Evolutionary conservation across 2,888 invertebrate genomes (phyloP).

Genomic region (Microdon myrmicae): DNA sequence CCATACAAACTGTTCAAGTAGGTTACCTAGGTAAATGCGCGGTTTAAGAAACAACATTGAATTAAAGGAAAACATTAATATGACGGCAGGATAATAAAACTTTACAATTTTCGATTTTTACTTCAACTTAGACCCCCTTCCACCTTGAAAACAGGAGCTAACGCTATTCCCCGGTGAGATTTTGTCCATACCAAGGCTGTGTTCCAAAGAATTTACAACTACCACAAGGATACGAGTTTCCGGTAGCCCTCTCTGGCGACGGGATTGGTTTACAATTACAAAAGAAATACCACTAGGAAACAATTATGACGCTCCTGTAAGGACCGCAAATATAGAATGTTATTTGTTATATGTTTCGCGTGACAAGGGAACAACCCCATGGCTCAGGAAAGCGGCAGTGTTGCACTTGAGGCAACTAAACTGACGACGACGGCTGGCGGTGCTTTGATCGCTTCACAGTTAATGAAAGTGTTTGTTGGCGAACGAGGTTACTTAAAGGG

Average conservation of each 20-base stretch:
- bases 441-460: conserved; percentile 11
- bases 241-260: conserved; percentile 5
- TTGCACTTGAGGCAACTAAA: conserved; percentile 30
- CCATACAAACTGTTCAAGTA: conserved; percentile 1
- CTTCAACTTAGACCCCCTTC: conserved; percentile 53
- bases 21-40: conserved; percentile 3
- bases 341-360: conserved; percentile 50
- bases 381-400: conserved; percentile 1
- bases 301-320: conserved; percentile 40
- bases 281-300: conserved; percentile 14
- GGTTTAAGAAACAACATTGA: neutral
- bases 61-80: conserved; percentile 36
- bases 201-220: conserved; percentile 26
- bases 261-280: conserved; percentile 40
- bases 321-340: conserved; percentile 38
- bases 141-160: conserved; percentile 1
- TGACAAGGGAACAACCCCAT: conserved; percentile 18
- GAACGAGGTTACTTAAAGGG: neutral
- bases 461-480: conserved; percentile 5
- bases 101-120: conserved; percentile 64
- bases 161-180: neutral
- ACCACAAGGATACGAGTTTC: conserved; percentile 7
- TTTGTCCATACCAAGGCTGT: conserved; percentile 9
- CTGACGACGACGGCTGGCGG: conserved; percentile 12
- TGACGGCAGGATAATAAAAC: conserved; percentile 57